Conservation (phyloP, 2,888 invertebrate genomes). For the Aquatica leii region DNA sequence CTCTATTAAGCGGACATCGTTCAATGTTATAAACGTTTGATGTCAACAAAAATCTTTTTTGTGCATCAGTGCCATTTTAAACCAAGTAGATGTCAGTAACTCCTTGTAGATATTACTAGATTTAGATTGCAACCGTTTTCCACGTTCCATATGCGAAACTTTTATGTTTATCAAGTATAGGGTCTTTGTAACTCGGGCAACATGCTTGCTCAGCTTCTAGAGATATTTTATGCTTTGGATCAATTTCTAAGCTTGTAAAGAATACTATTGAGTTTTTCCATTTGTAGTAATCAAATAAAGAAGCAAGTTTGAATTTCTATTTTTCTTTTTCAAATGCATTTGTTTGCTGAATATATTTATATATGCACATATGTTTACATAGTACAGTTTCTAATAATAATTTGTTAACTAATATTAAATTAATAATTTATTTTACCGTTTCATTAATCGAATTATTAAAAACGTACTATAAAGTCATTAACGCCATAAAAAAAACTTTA, state of each 20-base stretch:
- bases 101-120: conserved; percentile 8
- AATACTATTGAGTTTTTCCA: neutral
- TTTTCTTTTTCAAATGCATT: no score
- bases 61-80: neutral
- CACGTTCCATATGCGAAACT: conserved; percentile 9
- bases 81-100: conserved; percentile 5
- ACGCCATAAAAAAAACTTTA: no score
- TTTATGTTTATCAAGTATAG: conserved; percentile 12
- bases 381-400: no score
- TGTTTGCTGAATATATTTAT: no score
- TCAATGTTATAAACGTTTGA: conserved; percentile 4
- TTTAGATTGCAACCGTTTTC: conserved; percentile 7
- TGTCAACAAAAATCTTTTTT: conserved; percentile 5
- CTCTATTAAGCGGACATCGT: no score
- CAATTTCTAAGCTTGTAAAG: conserved; percentile 1
- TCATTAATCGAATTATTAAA: no score
- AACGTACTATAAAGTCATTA: no score
- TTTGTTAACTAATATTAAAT: no score
- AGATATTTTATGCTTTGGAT: neutral
- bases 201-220: conserved; percentile 10
- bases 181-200: neutral
- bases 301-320: no score
- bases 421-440: no score
- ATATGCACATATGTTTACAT: no score
- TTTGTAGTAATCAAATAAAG: neutral